Evolutionary conservation across 1,140 invertebrate species (phyloP), one percentile per base, ranked within the genome.

Genomic region (Hycleus cichorii): DNA sequence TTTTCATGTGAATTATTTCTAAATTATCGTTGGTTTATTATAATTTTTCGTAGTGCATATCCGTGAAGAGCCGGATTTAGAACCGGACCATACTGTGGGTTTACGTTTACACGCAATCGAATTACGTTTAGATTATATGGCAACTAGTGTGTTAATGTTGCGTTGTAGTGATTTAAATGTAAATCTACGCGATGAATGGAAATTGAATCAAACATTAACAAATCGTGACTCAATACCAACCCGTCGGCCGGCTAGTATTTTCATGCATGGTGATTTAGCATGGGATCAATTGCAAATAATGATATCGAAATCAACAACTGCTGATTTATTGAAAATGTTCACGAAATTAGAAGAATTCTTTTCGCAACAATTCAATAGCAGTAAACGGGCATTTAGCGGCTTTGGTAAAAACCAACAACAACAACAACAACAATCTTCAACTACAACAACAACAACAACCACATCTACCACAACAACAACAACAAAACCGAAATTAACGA

Each of bases 321-420:
- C 94, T 0, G 95, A 98, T 77, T 77, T 98, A 18, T 77, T 97
- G 2, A 97, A 97, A 77, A 97, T 98, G 90, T 93, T 91, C 69
- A 87, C 91, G 51, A 97, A 97, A 74, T 78, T 97, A 6, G 94
- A 97, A 68, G 95, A 98, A 77, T 98, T 97, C 77, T 97, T 97
- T 72, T 89, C 88, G 46, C 91, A 96, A 70, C 92, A 95, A 75
- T 95, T 95, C 72, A 93, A 94, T 69, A 93, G 90, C 57, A 92
- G 90, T 65, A 93, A 93, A 74, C 80, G 91, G 4, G 91, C 94
- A 4, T 93, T 95, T 71, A 91, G 70, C 52, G 68, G 70, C 9
- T 72, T 72, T 52, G 66, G 69, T 26, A 63, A 63, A 10, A 64
- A 67, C 49, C 64, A 67, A 2, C 62, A 65, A 9, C 71, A 75